Percentiles rank a stretch among this genome's conserved stretches.
Evolutionary conservation across 2,797 vertebrate genomes (phyloP).

Genomic region (Acrossocheilus wenchowensis): DNA sequence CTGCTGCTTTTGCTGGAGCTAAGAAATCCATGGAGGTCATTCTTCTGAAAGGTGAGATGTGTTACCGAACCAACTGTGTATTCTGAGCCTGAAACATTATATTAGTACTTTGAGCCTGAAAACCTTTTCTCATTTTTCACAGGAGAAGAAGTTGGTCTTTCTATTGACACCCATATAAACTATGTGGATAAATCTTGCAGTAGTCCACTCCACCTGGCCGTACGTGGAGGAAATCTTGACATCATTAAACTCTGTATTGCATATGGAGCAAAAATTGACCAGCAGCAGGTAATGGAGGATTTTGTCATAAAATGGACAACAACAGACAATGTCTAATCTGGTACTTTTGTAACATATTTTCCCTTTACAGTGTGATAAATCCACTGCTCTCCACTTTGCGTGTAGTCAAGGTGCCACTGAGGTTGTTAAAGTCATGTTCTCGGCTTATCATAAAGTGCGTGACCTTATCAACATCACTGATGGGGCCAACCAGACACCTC

Average conservation of each 20-base stretch:
- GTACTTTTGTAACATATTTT: not conserved
- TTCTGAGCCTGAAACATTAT: conserved; percentile 11
- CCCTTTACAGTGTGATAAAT: conserved; percentile 79
- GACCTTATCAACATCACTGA: conserved; percentile 82
- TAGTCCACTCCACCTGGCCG: conserved; percentile 85
- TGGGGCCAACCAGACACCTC: conserved; percentile 82
- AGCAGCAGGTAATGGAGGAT: conserved; percentile 78
- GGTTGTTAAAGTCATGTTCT: conserved; percentile 86
- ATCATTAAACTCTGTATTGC: conserved; percentile 86
- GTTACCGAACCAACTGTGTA: not conserved
- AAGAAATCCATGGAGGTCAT: conserved; percentile 83
- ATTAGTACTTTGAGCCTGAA: not conserved
- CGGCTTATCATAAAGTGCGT: conserved; percentile 74
- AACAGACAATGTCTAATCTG: not conserved
- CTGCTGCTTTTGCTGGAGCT: conserved; percentile 85
- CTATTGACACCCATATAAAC: conserved; percentile 79
- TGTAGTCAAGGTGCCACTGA: conserved; percentile 86
- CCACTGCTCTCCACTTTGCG: conserved; percentile 88
- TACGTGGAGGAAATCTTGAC: conserved; percentile 84
- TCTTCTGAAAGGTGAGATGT: conserved; percentile 79
- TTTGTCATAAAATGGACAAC: not conserved
- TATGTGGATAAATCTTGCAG: conserved; percentile 82
- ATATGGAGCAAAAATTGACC: conserved; percentile 83
- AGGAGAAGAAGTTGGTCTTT: conserved; percentile 81
- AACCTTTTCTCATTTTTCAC: conserved; percentile 5